A percentile compares a stretch with the other conserved stretches of the same genome.
phyloP scores from a whole-genome alignment of 2,888 invertebrate species.

The Amblyteles armatorius region DNA sequence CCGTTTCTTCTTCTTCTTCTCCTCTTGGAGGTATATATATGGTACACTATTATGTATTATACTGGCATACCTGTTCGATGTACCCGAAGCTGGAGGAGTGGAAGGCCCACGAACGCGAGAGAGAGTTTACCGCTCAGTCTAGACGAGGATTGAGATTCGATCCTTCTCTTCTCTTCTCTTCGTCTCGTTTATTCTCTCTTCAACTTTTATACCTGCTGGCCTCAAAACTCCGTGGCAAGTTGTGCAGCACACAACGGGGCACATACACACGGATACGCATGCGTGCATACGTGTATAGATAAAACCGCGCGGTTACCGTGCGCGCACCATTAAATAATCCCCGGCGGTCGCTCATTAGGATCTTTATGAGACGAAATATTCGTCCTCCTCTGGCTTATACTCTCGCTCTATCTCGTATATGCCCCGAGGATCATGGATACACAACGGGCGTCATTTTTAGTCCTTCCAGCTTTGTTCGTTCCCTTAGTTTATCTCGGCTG shows the following conservation, averaged over 20 bases:
- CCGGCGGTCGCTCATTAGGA: slow-evolving; percentile 80
- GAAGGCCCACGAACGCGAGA: slow-evolving; percentile 14
- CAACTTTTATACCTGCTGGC: slow-evolving; percentile 77
- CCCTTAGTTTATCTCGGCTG: not conserved
- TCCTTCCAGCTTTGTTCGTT: slow-evolving; percentile 14
- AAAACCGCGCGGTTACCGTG: slow-evolving; percentile 51
- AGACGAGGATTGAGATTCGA: slow-evolving; percentile 59
- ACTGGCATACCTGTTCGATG: slow-evolving; percentile 62
- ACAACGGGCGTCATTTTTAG: slow-evolving; percentile 57
- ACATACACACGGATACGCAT: slow-evolving; percentile 13
- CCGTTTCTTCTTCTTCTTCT: slow-evolving; percentile 51
- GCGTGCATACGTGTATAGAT: slow-evolving; percentile 1
- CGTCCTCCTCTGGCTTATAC: slow-evolving; percentile 70
- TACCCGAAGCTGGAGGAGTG: slow-evolving; percentile 52
- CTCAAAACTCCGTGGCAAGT: slow-evolving; percentile 58
- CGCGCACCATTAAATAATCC: slow-evolving; percentile 82
- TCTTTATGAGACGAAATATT: slow-evolving; percentile 81
- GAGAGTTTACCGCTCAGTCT: slow-evolving; percentile 43
- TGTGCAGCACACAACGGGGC: slow-evolving; percentile 46
- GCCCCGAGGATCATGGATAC: slow-evolving; percentile 53
- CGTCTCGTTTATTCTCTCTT: slow-evolving; percentile 43
- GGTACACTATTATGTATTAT: slow-evolving; percentile 46
- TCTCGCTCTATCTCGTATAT: slow-evolving; percentile 19
- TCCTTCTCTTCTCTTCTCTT: slow-evolving; percentile 27
- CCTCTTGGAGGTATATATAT: slow-evolving; percentile 25